phyloP scores from a whole-genome alignment of 1,140 invertebrate genomes.

The Drosophila obscura region DNA sequence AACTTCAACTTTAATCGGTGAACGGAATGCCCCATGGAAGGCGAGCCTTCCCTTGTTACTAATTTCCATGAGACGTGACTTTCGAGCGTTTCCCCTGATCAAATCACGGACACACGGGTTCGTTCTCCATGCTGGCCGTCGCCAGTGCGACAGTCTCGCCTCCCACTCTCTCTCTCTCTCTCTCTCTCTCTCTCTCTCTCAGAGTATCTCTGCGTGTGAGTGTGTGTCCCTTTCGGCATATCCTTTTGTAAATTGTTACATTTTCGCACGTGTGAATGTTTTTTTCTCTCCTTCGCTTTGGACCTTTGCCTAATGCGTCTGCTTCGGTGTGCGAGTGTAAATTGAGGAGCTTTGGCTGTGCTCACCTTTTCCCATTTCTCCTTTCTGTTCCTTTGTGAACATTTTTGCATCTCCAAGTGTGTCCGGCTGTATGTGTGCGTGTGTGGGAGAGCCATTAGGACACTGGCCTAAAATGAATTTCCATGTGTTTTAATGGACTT shows the following conservation, averaged over 20 bases:
- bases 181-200: constrained; percentile 5
- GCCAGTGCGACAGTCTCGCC: constrained; percentile 16
- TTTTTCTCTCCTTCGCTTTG: constrained; percentile 15
- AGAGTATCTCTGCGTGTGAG: constrained; percentile 10
- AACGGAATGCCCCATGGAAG: constrained; percentile 9
- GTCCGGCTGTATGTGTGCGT: constrained; percentile 7
- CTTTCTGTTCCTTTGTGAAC: constrained; percentile 35
- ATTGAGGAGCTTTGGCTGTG: constrained; percentile 62
- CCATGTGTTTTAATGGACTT: constrained; percentile 75
- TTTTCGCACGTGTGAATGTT: constrained; percentile 70
- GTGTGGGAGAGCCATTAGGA: constrained; percentile 56
- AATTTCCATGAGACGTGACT: constrained; percentile 50
- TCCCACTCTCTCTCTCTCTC: constrained; percentile 7
- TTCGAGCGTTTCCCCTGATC: constrained; percentile 40
- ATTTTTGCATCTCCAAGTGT: constrained; percentile 45
- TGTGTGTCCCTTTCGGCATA: constrained; percentile 48
- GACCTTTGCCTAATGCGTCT: constrained; percentile 33
- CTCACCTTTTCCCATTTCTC: constrained; percentile 59
- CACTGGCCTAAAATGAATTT: constrained; percentile 63
- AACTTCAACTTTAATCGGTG: neutral
- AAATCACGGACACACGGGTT: constrained; percentile 36
- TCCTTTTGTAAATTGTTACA: constrained; percentile 75
- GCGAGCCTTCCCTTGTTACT: constrained; percentile 42
- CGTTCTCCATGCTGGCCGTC: constrained; percentile 25
- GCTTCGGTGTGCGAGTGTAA: constrained; percentile 47